Evolutionary conservation across 2,113 vertebrate species (phyloP).

Genomic region (Peucedramus taeniatus): DNA sequence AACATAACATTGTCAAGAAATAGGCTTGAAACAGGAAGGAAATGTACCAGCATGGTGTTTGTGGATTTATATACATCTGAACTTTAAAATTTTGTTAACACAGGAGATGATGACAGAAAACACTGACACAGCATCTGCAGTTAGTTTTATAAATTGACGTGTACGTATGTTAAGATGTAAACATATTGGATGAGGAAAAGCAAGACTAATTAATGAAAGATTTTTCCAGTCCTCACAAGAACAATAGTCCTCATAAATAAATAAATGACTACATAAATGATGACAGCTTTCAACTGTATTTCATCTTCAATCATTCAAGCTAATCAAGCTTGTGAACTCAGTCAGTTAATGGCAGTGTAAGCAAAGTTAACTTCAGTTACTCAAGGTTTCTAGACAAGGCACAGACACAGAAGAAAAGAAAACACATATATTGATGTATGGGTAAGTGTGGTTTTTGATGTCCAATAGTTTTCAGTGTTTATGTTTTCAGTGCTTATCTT

Average conservation of each 20-base stretch:
- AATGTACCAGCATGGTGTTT: neutral
- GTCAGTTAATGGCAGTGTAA: neutral
- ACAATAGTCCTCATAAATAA: neutral
- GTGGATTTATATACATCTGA: neutral
- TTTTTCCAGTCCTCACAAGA: neutral
- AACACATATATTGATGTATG: neutral
- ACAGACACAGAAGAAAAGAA: neutral
- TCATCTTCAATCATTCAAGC: neutral
- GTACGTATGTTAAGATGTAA: neutral
- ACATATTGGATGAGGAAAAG: neutral
- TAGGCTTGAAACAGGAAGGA: neutral
- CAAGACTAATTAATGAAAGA: neutral
- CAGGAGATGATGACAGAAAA: neutral
- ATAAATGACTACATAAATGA: neutral
- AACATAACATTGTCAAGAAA: neutral
- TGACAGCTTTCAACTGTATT: neutral
- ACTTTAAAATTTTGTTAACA: neutral
- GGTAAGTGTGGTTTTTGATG: neutral
- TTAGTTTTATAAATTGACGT: neutral
- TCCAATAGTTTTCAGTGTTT: neutral
- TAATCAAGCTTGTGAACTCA: neutral
- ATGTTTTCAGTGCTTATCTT: neutral
- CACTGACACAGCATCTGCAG: neutral
- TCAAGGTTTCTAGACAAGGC: neutral
- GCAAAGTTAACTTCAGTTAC: neutral